Base-by-base conservation (phyloP, 2,888 invertebrate species). In the Agrochola circellaris region DNA sequence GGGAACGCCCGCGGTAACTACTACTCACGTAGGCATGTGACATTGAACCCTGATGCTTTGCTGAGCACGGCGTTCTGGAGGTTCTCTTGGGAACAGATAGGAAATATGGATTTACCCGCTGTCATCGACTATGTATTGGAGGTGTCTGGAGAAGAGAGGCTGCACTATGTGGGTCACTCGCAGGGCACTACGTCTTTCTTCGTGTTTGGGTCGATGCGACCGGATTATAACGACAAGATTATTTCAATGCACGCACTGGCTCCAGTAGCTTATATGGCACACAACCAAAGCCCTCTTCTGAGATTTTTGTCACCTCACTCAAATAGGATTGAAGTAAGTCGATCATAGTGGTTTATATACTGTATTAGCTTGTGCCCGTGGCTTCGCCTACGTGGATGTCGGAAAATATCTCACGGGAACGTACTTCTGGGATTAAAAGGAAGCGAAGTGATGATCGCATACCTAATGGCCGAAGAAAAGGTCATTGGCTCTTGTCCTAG, bases 41-140 rank as follows among this genome's bases (percentile, higher is more conserved):
- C 92, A 0, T 87, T 96, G 90, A 92, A 96, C 77, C 95, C 97
- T 0, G 92, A 93, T 15, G 89, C 91, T 7, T 48, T 92, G 51
- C 75, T 93, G 0, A 96, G 96, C 79, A 89, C 92, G 9, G 91
- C 94, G 23, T 98, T 97, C 91, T 98, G 98, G 98, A 91, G 97
- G 67, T 98, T 97, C 90, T 98, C 98, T 76, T 99, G 98, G 98
- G 98, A 99, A 91, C 98, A 99, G 91, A 98, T 99, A 91, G 98
- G 98, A 0, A 93, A 97, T 74, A 97, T 96, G 82, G 99, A 99
- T 93, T 90, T 99, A 58, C 98, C 99, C 0, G 97, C 98, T 0
- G 98, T 98, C 95, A 98, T 99, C 67, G 98, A 99, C 91, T 97
- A 98, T 89, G 96, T 98, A 20, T 93, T 98, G 0, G 88, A 91